phyloP scores from a whole-genome alignment of 2,797 vertebrate species.

The Urocyon cinereoargenteus region DNA sequence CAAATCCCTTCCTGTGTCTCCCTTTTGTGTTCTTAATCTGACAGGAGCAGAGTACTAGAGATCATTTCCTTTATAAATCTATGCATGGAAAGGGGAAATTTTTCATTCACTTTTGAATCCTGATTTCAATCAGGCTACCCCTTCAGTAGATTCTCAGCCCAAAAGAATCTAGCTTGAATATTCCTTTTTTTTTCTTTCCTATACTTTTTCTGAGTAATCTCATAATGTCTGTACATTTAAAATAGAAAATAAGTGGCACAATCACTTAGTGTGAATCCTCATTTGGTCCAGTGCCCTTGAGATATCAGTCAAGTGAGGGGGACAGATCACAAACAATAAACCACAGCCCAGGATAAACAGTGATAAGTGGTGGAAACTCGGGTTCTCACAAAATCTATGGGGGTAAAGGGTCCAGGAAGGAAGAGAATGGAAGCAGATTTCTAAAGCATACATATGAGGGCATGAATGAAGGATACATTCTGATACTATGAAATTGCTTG shows the following conservation, averaged over 20 bases:
- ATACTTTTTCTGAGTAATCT: not conserved
- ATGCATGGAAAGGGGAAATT: not conserved
- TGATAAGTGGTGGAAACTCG: not conserved
- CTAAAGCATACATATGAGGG: not conserved
- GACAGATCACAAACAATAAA: not conserved
- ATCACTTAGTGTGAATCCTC: not conserved
- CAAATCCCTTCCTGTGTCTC: not conserved
- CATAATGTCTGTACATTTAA: not conserved
- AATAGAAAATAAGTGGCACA: conserved; percentile 6
- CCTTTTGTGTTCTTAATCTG: not conserved
- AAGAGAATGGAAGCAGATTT: not conserved
- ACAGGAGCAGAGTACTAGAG: not conserved
- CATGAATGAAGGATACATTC: not conserved
- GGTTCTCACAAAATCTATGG: not conserved
- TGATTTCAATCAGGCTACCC: not conserved
- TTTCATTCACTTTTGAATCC: not conserved
- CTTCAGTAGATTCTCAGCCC: not conserved
- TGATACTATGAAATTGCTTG: not conserved
- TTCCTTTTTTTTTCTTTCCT: not conserved
- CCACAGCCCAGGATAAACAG: not conserved
- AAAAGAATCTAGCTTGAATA: not conserved
- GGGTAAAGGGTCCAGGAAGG: not conserved
- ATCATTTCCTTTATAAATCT: not conserved
- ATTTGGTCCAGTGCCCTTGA: not conserved
- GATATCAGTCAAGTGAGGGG: not conserved